Evolutionary conservation across 1,140 invertebrate species (phyloP).

Genomic region (Lethrus apterus): DNA sequence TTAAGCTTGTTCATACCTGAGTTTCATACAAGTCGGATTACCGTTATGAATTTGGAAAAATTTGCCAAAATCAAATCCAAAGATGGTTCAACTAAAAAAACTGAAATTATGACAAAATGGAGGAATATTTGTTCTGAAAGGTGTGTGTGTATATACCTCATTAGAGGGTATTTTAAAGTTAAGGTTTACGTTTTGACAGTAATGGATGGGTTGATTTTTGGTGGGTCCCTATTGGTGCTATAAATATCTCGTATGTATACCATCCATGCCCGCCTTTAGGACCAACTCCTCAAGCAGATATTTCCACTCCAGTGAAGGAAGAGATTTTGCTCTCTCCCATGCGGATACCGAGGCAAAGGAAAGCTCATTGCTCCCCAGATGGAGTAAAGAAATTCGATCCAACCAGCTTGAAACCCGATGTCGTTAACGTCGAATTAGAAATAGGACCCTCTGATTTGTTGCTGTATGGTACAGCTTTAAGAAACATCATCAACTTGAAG

Average conservation of each 20-base stretch:
- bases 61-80: constrained; percentile 79
- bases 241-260: constrained; percentile 85
- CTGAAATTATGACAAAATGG: constrained; percentile 68
- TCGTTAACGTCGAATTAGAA: constrained; percentile 84
- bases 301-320: constrained; percentile 90
- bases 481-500: constrained; percentile 82
- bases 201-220: constrained; percentile 93
- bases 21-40: constrained; percentile 77
- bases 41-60: constrained; percentile 78
- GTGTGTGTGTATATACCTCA: constrained; percentile 32
- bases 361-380: constrained; percentile 18
- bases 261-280: constrained; percentile 83
- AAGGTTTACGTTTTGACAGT: constrained; percentile 35
- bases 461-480: constrained; percentile 82
- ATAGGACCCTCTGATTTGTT: constrained; percentile 86
- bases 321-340: constrained; percentile 87
- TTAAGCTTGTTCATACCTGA: constrained; percentile 84
- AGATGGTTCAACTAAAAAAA: constrained; percentile 56
- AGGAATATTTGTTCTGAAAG: constrained; percentile 73
- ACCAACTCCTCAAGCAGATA: constrained; percentile 79
- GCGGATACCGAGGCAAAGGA: constrained; percentile 70
- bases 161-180: neutral
- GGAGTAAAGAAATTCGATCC: constrained; percentile 78
- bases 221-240: constrained; percentile 86
- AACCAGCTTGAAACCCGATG: constrained; percentile 71